phyloP scores from a whole-genome alignment of 2,797 vertebrate species.

The Girardinus metallicus region DNA sequence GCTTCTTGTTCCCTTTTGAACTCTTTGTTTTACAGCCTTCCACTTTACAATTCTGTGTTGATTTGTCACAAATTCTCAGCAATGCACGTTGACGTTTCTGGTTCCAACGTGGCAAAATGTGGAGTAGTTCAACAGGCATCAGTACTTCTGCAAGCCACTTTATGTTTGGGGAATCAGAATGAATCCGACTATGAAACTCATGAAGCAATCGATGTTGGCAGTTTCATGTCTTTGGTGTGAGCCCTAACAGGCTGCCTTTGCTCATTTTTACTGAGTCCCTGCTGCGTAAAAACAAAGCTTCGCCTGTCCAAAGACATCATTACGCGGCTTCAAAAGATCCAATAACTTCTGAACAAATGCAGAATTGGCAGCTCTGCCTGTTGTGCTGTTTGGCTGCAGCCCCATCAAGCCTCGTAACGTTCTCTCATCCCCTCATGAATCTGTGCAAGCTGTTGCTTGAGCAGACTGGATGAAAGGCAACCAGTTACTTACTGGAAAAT shows the following conservation, averaged over 20 bases:
- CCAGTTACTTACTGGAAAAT: slow-evolving; percentile 72
- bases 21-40: not conserved
- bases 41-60: not conserved
- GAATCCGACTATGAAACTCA: slow-evolving; percentile 35
- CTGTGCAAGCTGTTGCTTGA: slow-evolving; percentile 77
- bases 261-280: slow-evolving; percentile 66
- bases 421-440: slow-evolving; percentile 50
- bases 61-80: not conserved
- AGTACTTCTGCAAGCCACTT: not conserved
- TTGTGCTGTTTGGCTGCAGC: slow-evolving; percentile 73
- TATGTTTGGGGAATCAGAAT: not conserved
- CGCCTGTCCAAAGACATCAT: slow-evolving; percentile 70
- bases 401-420: slow-evolving; percentile 59
- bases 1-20: not conserved
- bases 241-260: slow-evolving; percentile 59
- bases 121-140: not conserved
- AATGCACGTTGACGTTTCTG: not conserved
- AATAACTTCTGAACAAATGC: slow-evolving; percentile 74
- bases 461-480: slow-evolving; percentile 74
- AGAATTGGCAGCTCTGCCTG: slow-evolving; percentile 61
- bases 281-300: slow-evolving; percentile 70
- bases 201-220: slow-evolving; percentile 69
- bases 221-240: slow-evolving; percentile 49
- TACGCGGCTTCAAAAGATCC: slow-evolving; percentile 71
- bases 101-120: not conserved